Evolutionary conservation across 2,888 invertebrate species (phyloP).

Genomic region (Anthophora plumipes): DNA sequence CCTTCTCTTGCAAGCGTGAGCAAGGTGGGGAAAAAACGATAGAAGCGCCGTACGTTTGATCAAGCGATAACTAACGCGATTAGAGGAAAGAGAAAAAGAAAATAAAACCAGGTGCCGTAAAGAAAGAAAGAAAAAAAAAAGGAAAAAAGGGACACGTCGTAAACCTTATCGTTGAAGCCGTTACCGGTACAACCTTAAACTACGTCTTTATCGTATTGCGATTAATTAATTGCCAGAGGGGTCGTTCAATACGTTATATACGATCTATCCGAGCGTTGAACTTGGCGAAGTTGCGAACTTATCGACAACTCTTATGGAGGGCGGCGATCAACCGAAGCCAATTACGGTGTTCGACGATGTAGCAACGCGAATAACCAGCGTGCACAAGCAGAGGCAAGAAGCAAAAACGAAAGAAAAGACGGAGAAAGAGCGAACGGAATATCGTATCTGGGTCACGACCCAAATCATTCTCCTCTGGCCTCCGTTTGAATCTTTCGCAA

Average conservation of each 20-base stretch:
- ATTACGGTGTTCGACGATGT: conserved; percentile 56
- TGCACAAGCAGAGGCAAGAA: conserved; percentile 27
- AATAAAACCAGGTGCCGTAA: background rate
- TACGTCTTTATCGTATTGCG: background rate
- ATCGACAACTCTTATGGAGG: conserved; percentile 22
- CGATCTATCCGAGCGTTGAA: conserved; percentile 1
- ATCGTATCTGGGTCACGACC: conserved; percentile 71
- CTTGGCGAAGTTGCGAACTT: conserved; percentile 27
- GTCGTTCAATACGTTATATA: background rate
- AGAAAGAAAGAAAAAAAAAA: background rate
- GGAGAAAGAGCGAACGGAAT: conserved; percentile 41
- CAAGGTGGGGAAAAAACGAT: background rate
- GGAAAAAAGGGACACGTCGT: background rate
- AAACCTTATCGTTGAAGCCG: background rate
- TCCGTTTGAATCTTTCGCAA: conserved; percentile 71
- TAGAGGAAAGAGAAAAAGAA: background rate
- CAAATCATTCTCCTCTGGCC: conserved; percentile 64
- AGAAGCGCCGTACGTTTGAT: background rate
- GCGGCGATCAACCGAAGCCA: conserved; percentile 46
- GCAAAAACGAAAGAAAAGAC: conserved; percentile 35
- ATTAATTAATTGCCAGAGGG: background rate
- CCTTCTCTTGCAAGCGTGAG: background rate
- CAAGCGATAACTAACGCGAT: conserved; percentile 10
- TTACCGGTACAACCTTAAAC: background rate
- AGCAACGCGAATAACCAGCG: conserved; percentile 44